A percentile compares a stretch with the other conserved stretches of the same genome.
Conservation (phyloP, 2,888 invertebrate genomes). For the Lasioglossum figueresi region DNA sequence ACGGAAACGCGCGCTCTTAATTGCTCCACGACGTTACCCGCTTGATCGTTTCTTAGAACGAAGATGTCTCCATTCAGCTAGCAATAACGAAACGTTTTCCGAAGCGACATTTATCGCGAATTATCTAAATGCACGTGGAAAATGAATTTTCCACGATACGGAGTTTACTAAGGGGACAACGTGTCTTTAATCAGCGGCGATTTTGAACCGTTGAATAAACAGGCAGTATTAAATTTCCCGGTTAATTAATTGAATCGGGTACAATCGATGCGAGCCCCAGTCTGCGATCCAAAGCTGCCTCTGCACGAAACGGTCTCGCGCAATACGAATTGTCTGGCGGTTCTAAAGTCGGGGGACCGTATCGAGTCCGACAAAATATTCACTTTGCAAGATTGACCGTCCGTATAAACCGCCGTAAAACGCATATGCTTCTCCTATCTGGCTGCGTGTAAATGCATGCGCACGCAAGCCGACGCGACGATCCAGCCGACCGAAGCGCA, state of each 20-base stretch:
- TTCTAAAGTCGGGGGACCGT: conserved; percentile 32
- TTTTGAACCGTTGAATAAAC: not conserved
- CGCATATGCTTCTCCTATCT: conserved; percentile 36
- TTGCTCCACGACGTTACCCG: not conserved
- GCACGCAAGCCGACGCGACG: conserved; percentile 4
- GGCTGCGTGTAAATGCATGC: conserved; percentile 23
- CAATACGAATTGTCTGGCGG: conserved; percentile 28
- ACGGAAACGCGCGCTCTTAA: not conserved
- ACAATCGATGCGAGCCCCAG: not conserved
- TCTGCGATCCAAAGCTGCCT: not conserved
- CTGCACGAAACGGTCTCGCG: conserved; percentile 9
- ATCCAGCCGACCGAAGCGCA: conserved; percentile 9
- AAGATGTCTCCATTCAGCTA: too few species aligned
- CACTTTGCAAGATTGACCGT: conserved; percentile 64
- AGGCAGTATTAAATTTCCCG: not conserved
- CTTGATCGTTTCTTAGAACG: not conserved
- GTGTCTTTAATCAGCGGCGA: too few species aligned
- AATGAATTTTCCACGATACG: not conserved
- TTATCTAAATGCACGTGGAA: not conserved
- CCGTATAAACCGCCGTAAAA: conserved; percentile 51
- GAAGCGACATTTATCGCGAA: not conserved
- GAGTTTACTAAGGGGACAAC: not conserved
- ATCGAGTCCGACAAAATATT: conserved; percentile 48
- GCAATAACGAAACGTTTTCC: too few species aligned
- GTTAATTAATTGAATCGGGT: not conserved